A percentile compares a stretch with the other conserved stretches of the same genome.
These are phyloP conservation scores for Coelopa frigida DNA, from an alignment of 1,140 invertebrate genomes.

Conservation along the genomic window DNA sequence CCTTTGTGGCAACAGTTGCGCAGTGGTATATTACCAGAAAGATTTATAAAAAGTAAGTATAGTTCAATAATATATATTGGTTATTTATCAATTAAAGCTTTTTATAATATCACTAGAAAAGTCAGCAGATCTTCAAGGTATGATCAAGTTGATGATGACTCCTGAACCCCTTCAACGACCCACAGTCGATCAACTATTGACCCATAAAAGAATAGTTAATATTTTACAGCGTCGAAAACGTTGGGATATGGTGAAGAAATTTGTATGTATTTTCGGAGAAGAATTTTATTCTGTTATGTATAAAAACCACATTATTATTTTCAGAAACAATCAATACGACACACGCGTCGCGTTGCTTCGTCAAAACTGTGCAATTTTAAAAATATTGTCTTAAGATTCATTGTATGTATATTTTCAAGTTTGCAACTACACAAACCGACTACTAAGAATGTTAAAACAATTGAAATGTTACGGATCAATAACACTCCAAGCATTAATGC, in stretches of 20 bases:
- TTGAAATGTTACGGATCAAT: no score
- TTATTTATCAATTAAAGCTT: no score
- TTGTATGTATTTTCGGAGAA: constrained; percentile 2
- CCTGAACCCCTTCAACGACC: constrained; percentile 48
- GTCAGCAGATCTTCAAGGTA: constrained; percentile 50
- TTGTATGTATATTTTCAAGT: constrained; percentile 31
- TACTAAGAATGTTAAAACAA: no score
- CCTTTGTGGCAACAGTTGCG: constrained; percentile 62
- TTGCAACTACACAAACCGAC: no score
- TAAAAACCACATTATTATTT: constrained; percentile 6
- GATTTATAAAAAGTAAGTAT: constrained; percentile 29
- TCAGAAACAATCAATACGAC: constrained; percentile 18
- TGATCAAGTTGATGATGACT: constrained; percentile 55
- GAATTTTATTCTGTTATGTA: not conserved
- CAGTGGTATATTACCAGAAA: constrained; percentile 43
- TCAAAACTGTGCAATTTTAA: constrained; percentile 38
- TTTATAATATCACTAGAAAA: no score
- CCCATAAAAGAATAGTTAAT: constrained; percentile 25
- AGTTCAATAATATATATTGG: no score
- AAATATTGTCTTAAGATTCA: constrained; percentile 21
- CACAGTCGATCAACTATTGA: constrained; percentile 49
- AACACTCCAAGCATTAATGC: no score
- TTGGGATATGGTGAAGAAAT: constrained; percentile 22
- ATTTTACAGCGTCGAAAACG: constrained; percentile 27
- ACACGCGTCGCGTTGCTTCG: constrained; percentile 27